A percentile compares a stretch with the other conserved stretches of the same genome.
Conservation (phyloP, 2,113 vertebrate species). For the Elanoides forficatus region DNA sequence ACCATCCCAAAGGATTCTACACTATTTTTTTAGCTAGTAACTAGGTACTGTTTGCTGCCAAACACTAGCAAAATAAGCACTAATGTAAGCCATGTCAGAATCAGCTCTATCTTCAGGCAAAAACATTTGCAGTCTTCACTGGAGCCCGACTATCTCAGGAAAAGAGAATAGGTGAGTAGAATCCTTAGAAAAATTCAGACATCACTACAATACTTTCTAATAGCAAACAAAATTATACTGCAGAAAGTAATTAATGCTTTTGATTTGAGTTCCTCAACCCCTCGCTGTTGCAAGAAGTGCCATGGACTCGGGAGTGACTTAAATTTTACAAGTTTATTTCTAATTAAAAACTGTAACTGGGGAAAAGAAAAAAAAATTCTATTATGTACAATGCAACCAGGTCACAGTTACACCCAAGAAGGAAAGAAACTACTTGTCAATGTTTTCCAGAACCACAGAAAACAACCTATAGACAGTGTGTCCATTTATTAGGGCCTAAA, state of each 20-base stretch:
- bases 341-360: background rate
- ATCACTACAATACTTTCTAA: background rate
- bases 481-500: background rate
- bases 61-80: background rate
- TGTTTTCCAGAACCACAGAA: background rate
- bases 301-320: background rate
- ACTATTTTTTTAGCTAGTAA: background rate
- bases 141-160: background rate
- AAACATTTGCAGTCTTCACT: background rate
- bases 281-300: background rate
- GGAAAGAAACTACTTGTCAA: background rate
- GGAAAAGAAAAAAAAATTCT: no score
- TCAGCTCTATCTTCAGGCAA: background rate
- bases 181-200: background rate
- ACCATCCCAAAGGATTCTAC: background rate
- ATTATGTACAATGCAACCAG: background rate
- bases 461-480: background rate
- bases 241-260: background rate
- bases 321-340: background rate
- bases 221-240: background rate
- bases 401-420: background rate
- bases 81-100: background rate
- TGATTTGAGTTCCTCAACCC: background rate
- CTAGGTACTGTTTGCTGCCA: background rate
- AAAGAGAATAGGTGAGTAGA: background rate